Evolutionary conservation across 2,113 vertebrate species (phyloP).

Genomic region (Eolophus roseicapilla): DNA sequence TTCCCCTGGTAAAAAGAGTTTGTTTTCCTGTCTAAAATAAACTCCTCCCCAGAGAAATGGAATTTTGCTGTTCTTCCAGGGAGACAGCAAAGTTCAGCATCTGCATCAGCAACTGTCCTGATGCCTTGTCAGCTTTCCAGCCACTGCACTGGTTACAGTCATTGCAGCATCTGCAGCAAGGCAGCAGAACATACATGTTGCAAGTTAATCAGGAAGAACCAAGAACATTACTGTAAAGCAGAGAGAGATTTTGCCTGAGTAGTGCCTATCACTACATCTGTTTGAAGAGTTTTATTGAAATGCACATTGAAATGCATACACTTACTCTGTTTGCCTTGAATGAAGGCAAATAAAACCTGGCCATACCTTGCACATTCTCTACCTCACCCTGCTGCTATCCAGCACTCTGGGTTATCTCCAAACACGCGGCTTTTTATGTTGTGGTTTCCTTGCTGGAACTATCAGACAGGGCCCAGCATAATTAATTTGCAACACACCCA

Average conservation of each 20-base stretch:
- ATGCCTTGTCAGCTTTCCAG: not conserved
- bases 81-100: not conserved
- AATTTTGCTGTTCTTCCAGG: not conserved
- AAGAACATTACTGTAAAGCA: not conserved
- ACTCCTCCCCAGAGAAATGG: not conserved
- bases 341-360: not conserved
- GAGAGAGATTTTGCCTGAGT: not conserved
- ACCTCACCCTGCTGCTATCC: not conserved
- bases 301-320: not conserved
- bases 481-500: not conserved
- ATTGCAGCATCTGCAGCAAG: not conserved
- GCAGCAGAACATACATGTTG: not conserved
- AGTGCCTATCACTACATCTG: not conserved
- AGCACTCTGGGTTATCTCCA: not conserved
- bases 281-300: not conserved
- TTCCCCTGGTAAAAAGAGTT: not conserved
- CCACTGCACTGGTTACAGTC: not conserved
- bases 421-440: fast-evolving
- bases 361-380: not conserved
- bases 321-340: not conserved
- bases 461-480: not conserved
- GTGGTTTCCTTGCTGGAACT: not conserved
- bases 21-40: not conserved
- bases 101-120: not conserved
- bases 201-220: not conserved